These are phyloP conservation scores for Drosophila hydei DNA, from an alignment of 1,140 invertebrate species.

Conservation along the genomic window DNA sequence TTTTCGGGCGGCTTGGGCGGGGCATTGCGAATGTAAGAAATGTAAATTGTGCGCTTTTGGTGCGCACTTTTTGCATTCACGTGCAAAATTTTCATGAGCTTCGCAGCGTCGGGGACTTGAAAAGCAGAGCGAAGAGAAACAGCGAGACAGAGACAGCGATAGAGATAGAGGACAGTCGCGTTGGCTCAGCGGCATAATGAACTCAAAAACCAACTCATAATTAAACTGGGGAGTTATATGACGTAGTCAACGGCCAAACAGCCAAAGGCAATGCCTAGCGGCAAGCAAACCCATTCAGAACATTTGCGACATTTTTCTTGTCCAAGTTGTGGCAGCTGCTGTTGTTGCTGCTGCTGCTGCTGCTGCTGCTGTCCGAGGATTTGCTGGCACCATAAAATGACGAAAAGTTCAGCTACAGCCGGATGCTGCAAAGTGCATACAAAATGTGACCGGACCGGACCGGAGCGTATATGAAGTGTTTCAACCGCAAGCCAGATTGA, in stretches of 20 bases:
- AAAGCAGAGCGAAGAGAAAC: slow-evolving; percentile 10
- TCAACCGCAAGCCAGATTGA: slow-evolving; percentile 41
- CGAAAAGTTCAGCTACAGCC: slow-evolving; percentile 43
- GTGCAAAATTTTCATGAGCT: slow-evolving; percentile 75
- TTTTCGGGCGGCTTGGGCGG: background rate
- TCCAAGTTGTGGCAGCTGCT: slow-evolving; percentile 31
- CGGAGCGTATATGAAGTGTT: slow-evolving; percentile 10
- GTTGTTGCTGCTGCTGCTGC: background rate
- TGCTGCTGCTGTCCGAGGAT: slow-evolving; percentile 37
- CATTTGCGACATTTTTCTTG: slow-evolving; percentile 59
- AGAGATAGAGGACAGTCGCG: slow-evolving; percentile 15
- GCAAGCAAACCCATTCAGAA: slow-evolving; percentile 22
- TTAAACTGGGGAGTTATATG: slow-evolving; percentile 79
- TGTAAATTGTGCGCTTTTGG: slow-evolving; percentile 75
- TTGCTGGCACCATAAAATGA: slow-evolving; percentile 49
- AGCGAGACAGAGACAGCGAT: background rate
- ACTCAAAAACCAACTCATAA: slow-evolving; percentile 78
- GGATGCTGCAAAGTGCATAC: slow-evolving; percentile 55
- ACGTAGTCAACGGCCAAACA: slow-evolving; percentile 55
- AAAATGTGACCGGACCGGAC: slow-evolving; percentile 38
- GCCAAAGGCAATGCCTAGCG: slow-evolving; percentile 12
- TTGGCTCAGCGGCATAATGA: slow-evolving; percentile 66
- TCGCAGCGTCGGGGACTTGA: slow-evolving; percentile 27
- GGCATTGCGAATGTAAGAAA: slow-evolving; percentile 72
- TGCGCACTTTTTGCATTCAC: slow-evolving; percentile 72